Percentiles rank a stretch among this genome's conserved stretches.
Conservation (phyloP, 2,113 vertebrate genomes). For the Zapus hudsonius region DNA sequence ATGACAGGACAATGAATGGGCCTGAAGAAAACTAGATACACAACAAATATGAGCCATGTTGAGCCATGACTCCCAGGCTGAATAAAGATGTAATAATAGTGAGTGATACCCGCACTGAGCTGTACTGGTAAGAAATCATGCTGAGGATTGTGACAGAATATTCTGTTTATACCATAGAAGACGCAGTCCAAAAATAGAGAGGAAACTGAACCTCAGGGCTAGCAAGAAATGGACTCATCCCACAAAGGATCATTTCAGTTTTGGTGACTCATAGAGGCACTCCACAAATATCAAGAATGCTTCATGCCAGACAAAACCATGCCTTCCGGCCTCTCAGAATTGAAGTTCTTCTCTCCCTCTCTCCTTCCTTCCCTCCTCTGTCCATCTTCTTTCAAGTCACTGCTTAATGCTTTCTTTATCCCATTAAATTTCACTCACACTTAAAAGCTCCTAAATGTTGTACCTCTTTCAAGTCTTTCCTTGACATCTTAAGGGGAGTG, state of each 20-base stretch:
- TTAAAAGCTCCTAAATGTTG: neutral
- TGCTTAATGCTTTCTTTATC: neutral
- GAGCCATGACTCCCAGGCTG: neutral
- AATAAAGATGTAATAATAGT: neutral
- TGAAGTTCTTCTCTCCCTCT: neutral
- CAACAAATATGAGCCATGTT: neutral
- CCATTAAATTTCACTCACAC: neutral
- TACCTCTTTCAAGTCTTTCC: neutral
- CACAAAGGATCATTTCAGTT: neutral
- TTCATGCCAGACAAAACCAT: neutral
- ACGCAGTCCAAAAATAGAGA: neutral
- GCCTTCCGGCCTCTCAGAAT: neutral
- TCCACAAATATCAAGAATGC: neutral
- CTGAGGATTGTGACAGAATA: no score
- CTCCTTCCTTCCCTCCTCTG: neutral
- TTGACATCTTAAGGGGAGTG: rapidly evolving
- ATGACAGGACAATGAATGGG: neutral
- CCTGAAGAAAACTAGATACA: neutral
- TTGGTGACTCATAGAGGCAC: neutral
- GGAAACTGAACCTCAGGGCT: neutral
- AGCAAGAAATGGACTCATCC: neutral
- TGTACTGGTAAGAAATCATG: neutral
- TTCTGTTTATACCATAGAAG: neutral
- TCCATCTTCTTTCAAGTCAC: neutral
- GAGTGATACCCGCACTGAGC: neutral